Base-by-base conservation (phyloP, 2,113 vertebrate genomes). In the Catagonus wagneri region DNA sequence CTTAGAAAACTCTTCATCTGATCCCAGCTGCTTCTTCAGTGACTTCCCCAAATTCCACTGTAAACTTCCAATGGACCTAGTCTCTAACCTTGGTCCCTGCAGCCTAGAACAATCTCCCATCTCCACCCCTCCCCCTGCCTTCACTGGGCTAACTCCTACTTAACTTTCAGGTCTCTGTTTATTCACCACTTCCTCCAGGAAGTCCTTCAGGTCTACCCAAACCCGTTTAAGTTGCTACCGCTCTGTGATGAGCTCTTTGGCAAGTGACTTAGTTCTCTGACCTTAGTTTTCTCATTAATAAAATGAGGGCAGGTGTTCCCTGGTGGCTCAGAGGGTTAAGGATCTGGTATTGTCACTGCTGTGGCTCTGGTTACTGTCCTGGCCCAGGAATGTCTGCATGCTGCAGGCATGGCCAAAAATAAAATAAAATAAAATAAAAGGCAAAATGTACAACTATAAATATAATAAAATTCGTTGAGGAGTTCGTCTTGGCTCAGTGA, bases 201-300 rank as follows among this genome's bases (percentile, higher is more conserved):
- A 81, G 88, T 54, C 66, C 61, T 92, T 39, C 11, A 13, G 29
- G 83, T 89, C 50, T 61, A 20, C 68, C 27, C 12, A 66, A 83
- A 32, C 15, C 32, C 52, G 20, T 15, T 6, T 52, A 69, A 68
- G 60, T 83, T 69, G 34, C 29, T n/a, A 65, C 83, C 91, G 44
- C 44, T 96, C 61, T 11, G 50, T 36, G 32, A 86, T 32, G 27
- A 93, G 27, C 71, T 88, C 52, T 93, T 56, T 16, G 54, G 15
- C 12, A 89, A 94, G 81, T 79, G 74, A 79, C 87, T 90, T 86
- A 85, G 29, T 68, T 90, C 54, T 61, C n/a, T 89, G 29, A 75
- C 22, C n/a, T 81, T 60, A 56, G 27, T 56, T 69, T 91, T 78
- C 27, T 83, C n/a, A 14, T 61, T 75, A 65, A 75, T 71, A 58